Evolutionary conservation across 2,888 invertebrate species (phyloP).

Genomic region (Heteromyza rotundicornis): DNA sequence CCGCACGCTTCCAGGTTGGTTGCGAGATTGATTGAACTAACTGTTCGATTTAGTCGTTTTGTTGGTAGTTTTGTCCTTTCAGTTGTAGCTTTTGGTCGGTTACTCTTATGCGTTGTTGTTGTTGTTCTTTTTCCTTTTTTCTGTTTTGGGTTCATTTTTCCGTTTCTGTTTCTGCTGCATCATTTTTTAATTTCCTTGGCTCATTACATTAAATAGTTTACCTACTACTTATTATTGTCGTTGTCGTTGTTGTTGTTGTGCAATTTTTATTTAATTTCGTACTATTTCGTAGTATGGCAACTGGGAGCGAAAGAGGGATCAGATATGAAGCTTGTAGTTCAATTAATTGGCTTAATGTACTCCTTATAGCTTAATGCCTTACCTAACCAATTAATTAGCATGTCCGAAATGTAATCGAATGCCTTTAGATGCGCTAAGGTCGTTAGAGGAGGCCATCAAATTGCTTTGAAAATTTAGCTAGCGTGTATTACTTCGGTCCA

Average conservation of each 20-base stretch:
- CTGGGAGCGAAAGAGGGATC: slow-evolving; percentile 61
- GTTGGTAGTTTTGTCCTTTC: too few species aligned
- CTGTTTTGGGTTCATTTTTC: not conserved
- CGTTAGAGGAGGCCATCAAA: too few species aligned
- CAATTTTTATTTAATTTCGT: slow-evolving; percentile 28
- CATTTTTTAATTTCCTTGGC: slow-evolving; percentile 18
- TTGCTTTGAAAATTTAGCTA: too few species aligned
- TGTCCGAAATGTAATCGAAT: too few species aligned
- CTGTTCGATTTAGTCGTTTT: not conserved
- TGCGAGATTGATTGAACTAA: too few species aligned
- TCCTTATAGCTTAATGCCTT: too few species aligned
- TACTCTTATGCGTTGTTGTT: too few species aligned
- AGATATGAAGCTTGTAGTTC: slow-evolving; percentile 46
- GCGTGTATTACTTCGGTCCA: too few species aligned
- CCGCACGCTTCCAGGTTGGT: slow-evolving; percentile 87
- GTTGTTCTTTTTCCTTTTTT: too few species aligned
- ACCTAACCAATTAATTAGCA: too few species aligned
- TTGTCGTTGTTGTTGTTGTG: slow-evolving; percentile 41
- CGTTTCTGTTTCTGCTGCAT: slow-evolving; percentile 3
- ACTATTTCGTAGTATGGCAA: slow-evolving; percentile 45
- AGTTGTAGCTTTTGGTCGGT: too few species aligned
- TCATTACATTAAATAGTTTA: not conserved
- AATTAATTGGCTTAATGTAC: slow-evolving; percentile 12
- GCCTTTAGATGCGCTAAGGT: too few species aligned
- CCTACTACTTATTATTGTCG: not conserved